Evolutionary conservation across 2,797 vertebrate species (phyloP), one percentile per base, ranked within the genome.

Genomic region (Caiman crocodilus): DNA sequence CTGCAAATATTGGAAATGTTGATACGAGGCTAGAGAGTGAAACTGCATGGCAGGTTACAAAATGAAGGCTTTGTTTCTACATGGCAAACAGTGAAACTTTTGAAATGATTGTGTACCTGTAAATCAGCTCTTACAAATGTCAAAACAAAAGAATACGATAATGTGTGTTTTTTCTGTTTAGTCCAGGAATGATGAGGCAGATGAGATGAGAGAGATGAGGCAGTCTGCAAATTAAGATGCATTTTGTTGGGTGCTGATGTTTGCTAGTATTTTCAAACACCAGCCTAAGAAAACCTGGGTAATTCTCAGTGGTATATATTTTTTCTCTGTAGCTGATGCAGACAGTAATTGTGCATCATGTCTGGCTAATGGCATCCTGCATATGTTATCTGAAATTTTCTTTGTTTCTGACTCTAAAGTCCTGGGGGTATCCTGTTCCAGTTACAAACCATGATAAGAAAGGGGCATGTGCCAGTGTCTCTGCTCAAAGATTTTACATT

Each of bases 41-140:
- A 57, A 57, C 74, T 64, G 55, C 5, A 42, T 42, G 42, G 8
- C 42, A 11, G 69, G 59, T 15, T 80, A 75, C 13, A 61, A 16
- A 3, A 0, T 0, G 20, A 35, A 55, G 55, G 2, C 25, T 7
- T 17, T 26, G 32, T 12, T 4, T 0, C 56, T 6, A 28, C 56
- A 71, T 69, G 78, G n/a, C 15, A 5, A 3, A 30, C 0, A 0
- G 32, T 32, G 74, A 9, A 16, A 4, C 0, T 1, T 16, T 4
- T 1, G 1, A 30, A 20, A 2, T 21, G 42, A 73, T 21, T 77
- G 76, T 58, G 32, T 23, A 6, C 21, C 15, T 60, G n/a, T 25
- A 15, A 32, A 59, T 35, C 32, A 16, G 76, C 21, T 60, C 23
- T 35, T 32, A 58, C 76, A 77, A 35, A 35, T 21, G 12, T 10